Evolutionary conservation across 2,888 invertebrate species (phyloP), one percentile per base, ranked within the genome.

Genomic region (Cantharis rufa): DNA sequence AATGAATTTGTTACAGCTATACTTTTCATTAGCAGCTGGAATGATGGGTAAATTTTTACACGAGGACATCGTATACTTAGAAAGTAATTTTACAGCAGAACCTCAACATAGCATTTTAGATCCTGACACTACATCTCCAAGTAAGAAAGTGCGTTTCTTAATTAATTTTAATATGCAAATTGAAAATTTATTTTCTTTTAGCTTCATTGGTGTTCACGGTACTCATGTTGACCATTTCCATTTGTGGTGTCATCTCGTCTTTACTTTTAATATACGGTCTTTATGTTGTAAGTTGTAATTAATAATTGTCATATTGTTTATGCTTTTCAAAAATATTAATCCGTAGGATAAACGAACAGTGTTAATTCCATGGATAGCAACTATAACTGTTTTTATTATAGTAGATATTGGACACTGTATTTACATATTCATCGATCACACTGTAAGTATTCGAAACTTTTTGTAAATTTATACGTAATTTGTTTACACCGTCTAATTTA

Each of bases 191-290:
- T 71, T 16, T 75, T 24, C 24, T 15, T 78, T 27, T 62, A 95
- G 95, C 92, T n/a, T 93, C 94, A 27, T 91, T 94, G 83, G 90
- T 91, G 78, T 92, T 95, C 86, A 92, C 93, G 86, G 90, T 94
- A 79, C 90, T 92, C 21, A 89, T 94, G 76, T 89, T 94, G 82
- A 90, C 90, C 32, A 93, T 93, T 86, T 93, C 94, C 70, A 89
- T 92, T 4, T 88, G 91, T 80, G 94, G 95, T 5, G 90, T 94
- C 69, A 79, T 94, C 24, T 90, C 94, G 13, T 93, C 94, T 70
- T 83, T 92, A 10, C 86, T 94, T 63, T 89, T 95, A 72, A 89
- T 94, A 71, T 87, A 92, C 76, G 95, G 94, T 80, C 89, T 95
- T 64, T 91, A 91, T 81, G 92, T 91, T 91, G 95, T 95, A 89